Percentiles rank a stretch among this genome's conserved stretches.
Conservation (phyloP, 2,888 invertebrate genomes). For the Nematopogon swammerdamellus region DNA sequence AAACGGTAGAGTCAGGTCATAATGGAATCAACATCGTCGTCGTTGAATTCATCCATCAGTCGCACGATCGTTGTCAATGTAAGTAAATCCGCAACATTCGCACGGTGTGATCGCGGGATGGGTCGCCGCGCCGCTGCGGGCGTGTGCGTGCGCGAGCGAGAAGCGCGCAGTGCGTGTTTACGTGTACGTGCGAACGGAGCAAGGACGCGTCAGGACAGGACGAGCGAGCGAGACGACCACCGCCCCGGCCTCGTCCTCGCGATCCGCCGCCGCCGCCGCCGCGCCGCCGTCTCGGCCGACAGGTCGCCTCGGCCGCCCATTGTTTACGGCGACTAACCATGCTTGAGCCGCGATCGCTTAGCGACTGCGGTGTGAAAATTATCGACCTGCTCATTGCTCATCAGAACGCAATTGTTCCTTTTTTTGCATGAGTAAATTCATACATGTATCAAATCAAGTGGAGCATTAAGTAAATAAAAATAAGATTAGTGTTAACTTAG, state of each 20-base stretch:
- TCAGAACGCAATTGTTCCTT: neutral
- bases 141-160: constrained; percentile 19
- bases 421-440: no score
- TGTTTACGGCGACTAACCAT: constrained; percentile 34
- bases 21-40: no score
- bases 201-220: neutral
- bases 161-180: neutral
- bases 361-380: constrained; percentile 15
- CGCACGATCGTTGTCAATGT: no score
- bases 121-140: constrained; percentile 6
- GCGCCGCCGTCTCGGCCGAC: neutral
- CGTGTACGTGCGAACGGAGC: neutral
- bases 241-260: neutral
- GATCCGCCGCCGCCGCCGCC: no score
- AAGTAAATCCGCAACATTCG: no score
- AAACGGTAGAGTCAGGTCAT: no score
- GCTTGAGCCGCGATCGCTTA: constrained; percentile 42
- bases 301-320: neutral
- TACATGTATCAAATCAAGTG: no score
- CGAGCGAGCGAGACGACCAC: neutral
- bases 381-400: neutral
- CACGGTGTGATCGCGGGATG: no score
- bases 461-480: no score
- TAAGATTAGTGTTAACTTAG: no score
- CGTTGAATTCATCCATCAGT: no score